phyloP scores from a whole-genome alignment of 1,140 invertebrate species.

The Lordiphosa mommai region DNA sequence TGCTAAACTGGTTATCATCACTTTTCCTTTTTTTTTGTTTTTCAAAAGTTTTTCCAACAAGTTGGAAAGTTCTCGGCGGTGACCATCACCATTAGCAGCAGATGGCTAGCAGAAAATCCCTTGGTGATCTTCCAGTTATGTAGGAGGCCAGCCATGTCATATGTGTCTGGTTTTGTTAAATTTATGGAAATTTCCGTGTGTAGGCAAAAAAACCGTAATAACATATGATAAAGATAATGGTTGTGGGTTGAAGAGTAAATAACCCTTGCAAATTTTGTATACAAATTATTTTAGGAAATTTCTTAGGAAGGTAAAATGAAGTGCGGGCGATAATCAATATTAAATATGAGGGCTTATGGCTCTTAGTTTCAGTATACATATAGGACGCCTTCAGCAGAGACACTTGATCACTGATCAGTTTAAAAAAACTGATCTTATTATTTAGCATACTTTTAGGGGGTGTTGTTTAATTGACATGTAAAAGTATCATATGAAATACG shows the following conservation, averaged over 20 bases:
- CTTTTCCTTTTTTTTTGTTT: conserved; percentile 55
- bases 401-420: too few species aligned
- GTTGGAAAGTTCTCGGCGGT: conserved; percentile 65
- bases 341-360: too few species aligned
- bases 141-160: conserved; percentile 17
- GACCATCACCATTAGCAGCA: conserved; percentile 7
- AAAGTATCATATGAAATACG: too few species aligned
- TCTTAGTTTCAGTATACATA: too few species aligned
- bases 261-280: too few species aligned
- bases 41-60: conserved; percentile 37
- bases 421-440: too few species aligned
- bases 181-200: conserved; percentile 47
- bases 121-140: not conserved
- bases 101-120: not conserved
- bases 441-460: too few species aligned
- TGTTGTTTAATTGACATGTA: too few species aligned
- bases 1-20: conserved; percentile 57
- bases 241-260: conserved; percentile 20
- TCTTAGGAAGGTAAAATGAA: too few species aligned
- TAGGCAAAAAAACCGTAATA: conserved; percentile 5
- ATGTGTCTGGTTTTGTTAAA: conserved; percentile 26
- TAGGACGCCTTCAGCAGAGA: too few species aligned
- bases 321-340: too few species aligned
- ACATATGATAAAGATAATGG: conserved; percentile 12
- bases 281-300: too few species aligned